Evolutionary conservation across 2,113 vertebrate species (phyloP), one percentile per base, ranked within the genome.

Genomic region (Osmerus mordax): DNA sequence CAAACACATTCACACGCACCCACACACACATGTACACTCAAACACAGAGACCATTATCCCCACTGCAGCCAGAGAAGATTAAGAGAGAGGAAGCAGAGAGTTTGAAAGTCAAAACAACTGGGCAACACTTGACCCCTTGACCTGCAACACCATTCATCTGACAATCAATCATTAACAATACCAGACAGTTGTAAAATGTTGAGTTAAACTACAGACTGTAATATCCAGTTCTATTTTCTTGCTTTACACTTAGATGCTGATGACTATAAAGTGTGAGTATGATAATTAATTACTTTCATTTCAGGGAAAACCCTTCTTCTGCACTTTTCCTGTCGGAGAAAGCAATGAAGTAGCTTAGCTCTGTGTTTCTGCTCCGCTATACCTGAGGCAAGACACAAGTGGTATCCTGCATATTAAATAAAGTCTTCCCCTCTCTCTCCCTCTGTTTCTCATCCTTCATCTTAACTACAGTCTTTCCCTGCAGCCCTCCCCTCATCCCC

Each of bases 371-470:
- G 64, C 78, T 72, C 80, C 80, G 64, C 78, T 72, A 67, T 82
- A 90, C 85, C 83, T 87, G 70, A 41, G 86, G 86, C 87, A 74
- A 84, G 52, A 84, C 84, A 83, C 84, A 83, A 86, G 86, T 73
- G 79, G 65, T 76, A 83, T 88, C 82, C 79, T 89, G 89, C 86
- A 89, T 90, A 78, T 83, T 86, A 84, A 90, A 86, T 88, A 74
- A 85, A 88, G 75, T 73, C 76, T 76, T 72, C 62, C 78, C 71
- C 23, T 60, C 32, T 52, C 64, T 3, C 47, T 72, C 67, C 71
- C 66, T 75, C 72, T 25, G 11, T 69, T 36, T 55, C 56, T 65
- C 58, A 60, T 60, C 19, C 72, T 80, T 83, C 78, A 74, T 81
- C 78, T 82, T 75, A 82, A 84, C 83, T 87, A 78, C 76, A 81